These are phyloP conservation scores for Heterochromis multidens DNA, from an alignment of 2,113 vertebrate genomes.

Conservation along the genomic window DNA sequence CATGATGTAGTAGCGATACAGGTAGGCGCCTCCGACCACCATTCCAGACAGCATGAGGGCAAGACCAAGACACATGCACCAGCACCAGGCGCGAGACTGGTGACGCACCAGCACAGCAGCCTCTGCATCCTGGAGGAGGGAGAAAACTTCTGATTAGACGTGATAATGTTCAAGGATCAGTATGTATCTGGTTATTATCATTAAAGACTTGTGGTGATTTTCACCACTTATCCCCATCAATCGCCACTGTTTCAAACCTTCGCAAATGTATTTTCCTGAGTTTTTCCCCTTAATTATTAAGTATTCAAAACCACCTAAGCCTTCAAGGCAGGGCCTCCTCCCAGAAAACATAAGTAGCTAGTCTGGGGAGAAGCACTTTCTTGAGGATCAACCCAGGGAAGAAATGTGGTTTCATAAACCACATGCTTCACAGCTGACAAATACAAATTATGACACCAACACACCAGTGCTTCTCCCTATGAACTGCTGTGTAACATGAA, in stretches of 20 bases:
- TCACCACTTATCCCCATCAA: neutral
- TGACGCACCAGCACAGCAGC: conserved; percentile 76
- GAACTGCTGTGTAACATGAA: neutral
- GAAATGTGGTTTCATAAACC: neutral
- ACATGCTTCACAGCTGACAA: neutral
- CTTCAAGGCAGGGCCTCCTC: neutral
- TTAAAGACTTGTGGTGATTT: neutral
- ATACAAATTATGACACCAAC: neutral
- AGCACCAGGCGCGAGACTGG: conserved; percentile 89
- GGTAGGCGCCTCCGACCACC: conserved; percentile 90
- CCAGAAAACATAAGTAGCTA: neutral
- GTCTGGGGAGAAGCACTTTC: neutral
- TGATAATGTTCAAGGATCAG: neutral
- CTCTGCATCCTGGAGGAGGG: conserved; percentile 80
- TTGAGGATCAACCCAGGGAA: neutral
- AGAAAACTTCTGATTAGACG: neutral
- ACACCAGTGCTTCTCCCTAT: neutral
- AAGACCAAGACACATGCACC: conserved; percentile 94
- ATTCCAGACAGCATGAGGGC: conserved; percentile 92
- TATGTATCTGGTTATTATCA: neutral
- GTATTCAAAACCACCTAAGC: neutral
- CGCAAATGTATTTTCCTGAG: neutral
- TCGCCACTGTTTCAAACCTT: neutral
- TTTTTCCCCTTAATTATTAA: neutral
- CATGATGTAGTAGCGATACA: conserved; percentile 85